Evolutionary conservation across 2,797 vertebrate species (phyloP), one percentile per base, ranked within the genome.

Genomic region (Paedocypris micromegethes): DNA sequence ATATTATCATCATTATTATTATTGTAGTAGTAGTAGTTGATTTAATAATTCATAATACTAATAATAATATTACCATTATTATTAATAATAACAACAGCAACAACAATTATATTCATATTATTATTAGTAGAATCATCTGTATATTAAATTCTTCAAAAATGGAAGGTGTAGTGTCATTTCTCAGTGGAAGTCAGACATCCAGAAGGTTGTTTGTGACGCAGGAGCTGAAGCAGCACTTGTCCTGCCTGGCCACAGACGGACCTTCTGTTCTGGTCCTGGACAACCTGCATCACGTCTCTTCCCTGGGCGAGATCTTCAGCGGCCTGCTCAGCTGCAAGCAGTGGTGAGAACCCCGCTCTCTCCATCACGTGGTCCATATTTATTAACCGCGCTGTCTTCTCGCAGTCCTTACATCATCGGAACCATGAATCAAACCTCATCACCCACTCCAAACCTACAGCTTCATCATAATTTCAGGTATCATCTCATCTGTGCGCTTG

Each of bases 381-480:
- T 50, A 5, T 66, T 41, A 42, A 5, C 49, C 38, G 40, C 4
- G 37, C 43, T 79, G 4, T 44, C 64, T 47, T 37, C 3, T 61
- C 43, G 60, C 68, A 94, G 93, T 56, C 92, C 93, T 0, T 94
- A 92, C 52, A 92, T 94, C 72, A 93, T 94, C 45, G 92, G 92
- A 72, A 94, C 92, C 4, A 94, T 93, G 92, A 94, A 91, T 83
- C 93, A 93, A 80, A 88, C 90, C 66, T 89, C 90, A 52, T 90
- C 90, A 5, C 92, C 91, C 23, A 90, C 90, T 6, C 89, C 91
- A 58, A 92, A 92, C 70, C 88, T 94, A 64, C 91, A 93, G 55
- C 91, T 93, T 59, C 92, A 93, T 69, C 93, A 92, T 67, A 93
- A 92, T 79, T 92, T 93, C 88, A 89, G 91, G 92, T 93, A 82